phyloP scores from a whole-genome alignment of 2,888 invertebrate species.

The Caenorhabditis uteleia region DNA sequence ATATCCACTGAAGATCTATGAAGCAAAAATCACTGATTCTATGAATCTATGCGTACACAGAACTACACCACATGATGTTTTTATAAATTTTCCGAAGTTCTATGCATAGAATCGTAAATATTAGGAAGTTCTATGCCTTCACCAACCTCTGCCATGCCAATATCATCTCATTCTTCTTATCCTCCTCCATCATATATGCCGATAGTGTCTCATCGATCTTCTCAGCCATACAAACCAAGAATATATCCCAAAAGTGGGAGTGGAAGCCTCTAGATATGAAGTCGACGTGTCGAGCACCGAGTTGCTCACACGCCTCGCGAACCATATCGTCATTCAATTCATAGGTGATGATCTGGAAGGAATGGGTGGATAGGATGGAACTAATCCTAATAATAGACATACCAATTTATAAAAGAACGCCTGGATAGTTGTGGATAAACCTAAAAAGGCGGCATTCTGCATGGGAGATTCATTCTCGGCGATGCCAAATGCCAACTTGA shows the following conservation, averaged over 20 bases:
- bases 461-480: slow-evolving; percentile 46
- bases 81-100: too few species aligned
- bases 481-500: slow-evolving; percentile 54
- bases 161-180: slow-evolving; percentile 46
- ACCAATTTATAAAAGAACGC: slow-evolving; percentile 54
- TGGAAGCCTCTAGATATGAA: slow-evolving; percentile 57
- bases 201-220: slow-evolving; percentile 48
- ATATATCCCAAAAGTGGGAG: slow-evolving; percentile 55
- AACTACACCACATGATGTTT: too few species aligned
- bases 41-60: not conserved
- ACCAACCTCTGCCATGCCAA: slow-evolving; percentile 51
- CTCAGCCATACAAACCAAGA: slow-evolving; percentile 51
- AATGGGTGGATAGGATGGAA: not conserved
- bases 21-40: not conserved
- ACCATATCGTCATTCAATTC: slow-evolving; percentile 46
- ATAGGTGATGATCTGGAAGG: slow-evolving; percentile 38
- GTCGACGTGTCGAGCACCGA: slow-evolving; percentile 53
- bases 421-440: slow-evolving; percentile 48
- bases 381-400: slow-evolving; percentile 1
- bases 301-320: slow-evolving; percentile 43
- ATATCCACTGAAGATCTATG: not conserved
- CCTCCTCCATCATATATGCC: slow-evolving; percentile 38
- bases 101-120: too few species aligned
- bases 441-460: slow-evolving; percentile 47
- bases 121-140: not conserved